Evolutionary conservation across 2,888 invertebrate genomes (phyloP), one percentile per base, ranked within the genome.

Genomic region (Saturnia japonica): DNA sequence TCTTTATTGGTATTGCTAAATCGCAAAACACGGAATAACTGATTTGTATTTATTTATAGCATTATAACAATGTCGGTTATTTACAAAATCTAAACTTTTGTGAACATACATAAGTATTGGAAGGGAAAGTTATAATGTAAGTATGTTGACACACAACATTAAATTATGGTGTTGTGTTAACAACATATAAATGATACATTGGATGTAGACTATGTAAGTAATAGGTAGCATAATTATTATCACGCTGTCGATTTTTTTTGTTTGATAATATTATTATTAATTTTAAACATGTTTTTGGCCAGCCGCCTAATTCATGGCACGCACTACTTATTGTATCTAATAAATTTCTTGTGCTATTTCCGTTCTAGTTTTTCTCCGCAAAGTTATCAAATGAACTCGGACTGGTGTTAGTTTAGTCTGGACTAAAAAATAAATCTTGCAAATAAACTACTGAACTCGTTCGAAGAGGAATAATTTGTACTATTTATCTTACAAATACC

Each of bases 271-370:
- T 83, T 79, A 79, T 78, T 84, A 89, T 88, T 88, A 87, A 88
- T 87, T 85, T 82, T 81, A 72, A 79, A 89, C 89, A 88, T 78
- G 84, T 76, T 80, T 83, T 91, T 92, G 92, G 91, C 92, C 74
- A 75, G 72, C 78, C 83, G 91, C 92, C 91, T 88, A 90, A 85
- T 82, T 80, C 80, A 82, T 83, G 77, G 77, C 82, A 82, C 82
- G 84, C 80, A 84, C 83, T 86, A 85, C 88, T 87, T 84, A 86
- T 86, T 85, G 76, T 77, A 84, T 78, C 81, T 85, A 83, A 90
- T 89, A 90, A 88, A 90, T 89, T 83, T 77, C 75, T 72, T 73
- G 76, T 69, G 83, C 84, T 90, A 90, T 89, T 90, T 88, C 81
- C 80, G 86, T 84, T 75, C 77, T 74, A 79, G 81, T 87, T 86